Conservation (phyloP, 2,888 invertebrate genomes). For the Watsonalla binaria region DNA sequence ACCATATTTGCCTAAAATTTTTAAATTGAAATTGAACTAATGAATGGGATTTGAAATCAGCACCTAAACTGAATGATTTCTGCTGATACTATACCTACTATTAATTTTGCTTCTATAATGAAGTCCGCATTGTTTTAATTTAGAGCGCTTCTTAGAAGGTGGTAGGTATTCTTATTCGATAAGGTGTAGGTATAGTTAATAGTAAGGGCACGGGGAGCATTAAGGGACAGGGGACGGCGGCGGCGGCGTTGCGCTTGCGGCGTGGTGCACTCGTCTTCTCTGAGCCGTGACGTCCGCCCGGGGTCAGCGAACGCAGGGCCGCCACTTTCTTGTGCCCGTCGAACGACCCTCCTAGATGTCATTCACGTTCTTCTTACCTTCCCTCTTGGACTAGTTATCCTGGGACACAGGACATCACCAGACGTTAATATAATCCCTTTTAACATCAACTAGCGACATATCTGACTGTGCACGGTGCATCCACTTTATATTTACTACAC, state of each 20-base stretch:
- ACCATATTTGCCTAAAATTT: too few relatives aligned
- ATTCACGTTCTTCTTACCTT: constrained; percentile 43
- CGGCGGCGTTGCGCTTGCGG: constrained; percentile 31
- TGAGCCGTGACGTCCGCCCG: constrained; percentile 71
- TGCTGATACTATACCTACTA: too few relatives aligned
- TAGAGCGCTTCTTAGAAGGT: not conserved
- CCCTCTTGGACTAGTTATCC: not conserved
- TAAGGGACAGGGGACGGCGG: constrained; percentile 14
- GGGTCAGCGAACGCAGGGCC: constrained; percentile 72
- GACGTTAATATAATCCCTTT: not conserved
- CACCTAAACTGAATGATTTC: too few relatives aligned
- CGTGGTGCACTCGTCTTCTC: constrained; percentile 65
- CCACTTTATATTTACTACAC: not conserved
- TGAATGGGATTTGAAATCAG: too few relatives aligned
- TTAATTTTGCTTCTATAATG: too few relatives aligned
- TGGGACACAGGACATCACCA: not conserved
- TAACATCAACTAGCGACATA: not conserved
- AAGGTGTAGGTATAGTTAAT: constrained; percentile 8
- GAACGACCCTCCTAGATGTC: constrained; percentile 65
- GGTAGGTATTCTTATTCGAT: constrained; percentile 9
- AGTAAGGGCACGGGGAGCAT: constrained; percentile 15
- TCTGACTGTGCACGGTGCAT: not conserved
- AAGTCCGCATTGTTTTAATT: too few relatives aligned
- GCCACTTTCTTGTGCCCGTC: constrained; percentile 65
- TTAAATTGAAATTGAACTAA: too few relatives aligned